phyloP scores from a whole-genome alignment of 1,140 invertebrate genomes.

The Homarus americanus region DNA sequence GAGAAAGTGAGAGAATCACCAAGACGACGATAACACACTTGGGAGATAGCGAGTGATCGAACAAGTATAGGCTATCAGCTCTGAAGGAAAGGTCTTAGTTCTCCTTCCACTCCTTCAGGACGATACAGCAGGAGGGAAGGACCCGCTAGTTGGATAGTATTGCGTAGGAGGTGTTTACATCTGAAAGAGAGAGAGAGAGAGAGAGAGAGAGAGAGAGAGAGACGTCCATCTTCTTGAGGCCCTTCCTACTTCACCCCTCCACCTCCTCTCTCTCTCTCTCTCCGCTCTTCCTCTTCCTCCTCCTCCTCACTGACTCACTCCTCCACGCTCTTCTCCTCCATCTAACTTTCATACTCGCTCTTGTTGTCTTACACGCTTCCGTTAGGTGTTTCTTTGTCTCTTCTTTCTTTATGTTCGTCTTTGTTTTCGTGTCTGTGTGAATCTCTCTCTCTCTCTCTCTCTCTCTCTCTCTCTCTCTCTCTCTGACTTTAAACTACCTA shows the following conservation, averaged over 20 bases:
- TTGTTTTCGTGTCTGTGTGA: no score
- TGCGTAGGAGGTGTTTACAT: conserved; percentile 16
- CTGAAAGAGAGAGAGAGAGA: no score
- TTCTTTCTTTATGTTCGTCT: not conserved
- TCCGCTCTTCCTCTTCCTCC: not conserved
- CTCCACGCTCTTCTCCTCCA: not conserved
- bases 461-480: no score
- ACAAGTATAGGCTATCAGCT: conserved; percentile 1
- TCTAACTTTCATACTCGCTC: no score
- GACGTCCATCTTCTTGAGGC: no score
- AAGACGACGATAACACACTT: no score
- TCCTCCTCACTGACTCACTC: not conserved
- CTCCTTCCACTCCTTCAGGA: not conserved
- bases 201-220: no score
- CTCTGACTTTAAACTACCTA: no score
- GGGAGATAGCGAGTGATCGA: conserved; percentile 21
- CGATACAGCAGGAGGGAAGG: not conserved
- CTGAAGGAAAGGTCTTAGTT: not conserved
- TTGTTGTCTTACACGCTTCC: not conserved
- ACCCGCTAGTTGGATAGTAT: conserved; percentile 3
- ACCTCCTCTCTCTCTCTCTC: not conserved
- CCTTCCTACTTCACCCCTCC: no score
- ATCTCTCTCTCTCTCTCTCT: no score
- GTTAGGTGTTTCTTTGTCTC: not conserved
- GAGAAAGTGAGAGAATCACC: conserved; percentile 21